Conservation (phyloP, 2,113 vertebrate genomes). For the Boulengeromyrus knoepffleri region DNA sequence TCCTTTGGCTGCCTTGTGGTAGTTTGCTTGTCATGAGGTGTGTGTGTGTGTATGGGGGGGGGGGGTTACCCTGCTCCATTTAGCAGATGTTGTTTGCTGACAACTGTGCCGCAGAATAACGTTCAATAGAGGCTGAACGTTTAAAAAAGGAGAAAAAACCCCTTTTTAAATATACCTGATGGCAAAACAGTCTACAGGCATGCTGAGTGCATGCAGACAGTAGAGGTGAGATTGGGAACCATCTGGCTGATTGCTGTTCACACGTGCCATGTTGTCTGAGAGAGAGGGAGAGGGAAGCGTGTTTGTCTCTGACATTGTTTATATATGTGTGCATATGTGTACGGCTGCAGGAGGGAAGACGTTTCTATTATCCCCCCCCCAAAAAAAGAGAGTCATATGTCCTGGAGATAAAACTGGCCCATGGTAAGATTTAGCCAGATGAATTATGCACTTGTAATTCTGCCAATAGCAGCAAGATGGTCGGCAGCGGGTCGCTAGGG, state of each 20-base stretch:
- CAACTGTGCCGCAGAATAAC: slow-evolving; percentile 30
- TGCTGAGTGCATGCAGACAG: slow-evolving; percentile 3
- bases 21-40: background rate
- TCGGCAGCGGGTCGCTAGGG: slow-evolving; percentile 13
- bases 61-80: slow-evolving; percentile 16
- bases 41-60: background rate
- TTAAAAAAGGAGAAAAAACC: slow-evolving; percentile 42
- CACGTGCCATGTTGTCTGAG: slow-evolving; percentile 28
- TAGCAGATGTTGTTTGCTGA: slow-evolving; percentile 38
- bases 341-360: slow-evolving; percentile 37
- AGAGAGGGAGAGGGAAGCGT: slow-evolving; percentile 21
- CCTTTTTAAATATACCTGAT: background rate
- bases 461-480: slow-evolving; percentile 30
- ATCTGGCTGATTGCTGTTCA: slow-evolving; percentile 37
- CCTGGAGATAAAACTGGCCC: slow-evolving; percentile 37
- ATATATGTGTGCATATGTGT: slow-evolving; percentile 20
- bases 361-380: slow-evolving; percentile 13
- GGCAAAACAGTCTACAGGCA: background rate
- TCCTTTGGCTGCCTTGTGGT: background rate
- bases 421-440: slow-evolving; percentile 44
- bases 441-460: slow-evolving; percentile 31
- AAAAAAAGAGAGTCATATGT: slow-evolving; percentile 36
- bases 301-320: slow-evolving; percentile 7
- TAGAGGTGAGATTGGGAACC: slow-evolving; percentile 31
- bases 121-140: slow-evolving; percentile 39